Evolutionary conservation across 2,888 invertebrate species (phyloP).

Genomic region (Ectemnius lituratus): DNA sequence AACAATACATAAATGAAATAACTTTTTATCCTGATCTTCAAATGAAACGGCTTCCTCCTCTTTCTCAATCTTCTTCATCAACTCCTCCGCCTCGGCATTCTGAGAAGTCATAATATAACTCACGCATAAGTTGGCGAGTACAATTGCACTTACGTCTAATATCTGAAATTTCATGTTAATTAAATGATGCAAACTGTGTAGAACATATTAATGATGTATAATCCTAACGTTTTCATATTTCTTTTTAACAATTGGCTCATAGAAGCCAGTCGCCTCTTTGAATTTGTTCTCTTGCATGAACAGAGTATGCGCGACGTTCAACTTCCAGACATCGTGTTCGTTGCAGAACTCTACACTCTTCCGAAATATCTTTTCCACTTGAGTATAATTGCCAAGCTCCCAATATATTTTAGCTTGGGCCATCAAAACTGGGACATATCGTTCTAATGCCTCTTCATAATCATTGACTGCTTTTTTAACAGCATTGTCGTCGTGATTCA

Average conservation of each 20-base stretch:
- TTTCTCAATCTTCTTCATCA: conserved; percentile 99
- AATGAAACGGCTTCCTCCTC: conserved; percentile 96
- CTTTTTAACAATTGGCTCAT: conserved; percentile 97
- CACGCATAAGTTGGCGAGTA: conserved; percentile 98
- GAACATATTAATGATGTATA: background rate
- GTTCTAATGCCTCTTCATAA: conserved; percentile 93
- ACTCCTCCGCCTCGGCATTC: conserved; percentile 98
- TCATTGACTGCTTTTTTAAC: conserved; percentile 94
- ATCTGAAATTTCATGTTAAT: conserved; percentile 80
- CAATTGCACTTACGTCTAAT: conserved; percentile 96
- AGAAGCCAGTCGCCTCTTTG: conserved; percentile 98
- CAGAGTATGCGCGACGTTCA: conserved; percentile 98
- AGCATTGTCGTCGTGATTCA: conserved; percentile 92
- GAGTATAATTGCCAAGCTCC: conserved; percentile 96
- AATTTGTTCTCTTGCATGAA: conserved; percentile 99
- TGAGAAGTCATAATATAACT: conserved; percentile 99
- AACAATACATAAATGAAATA: conserved; percentile 97
- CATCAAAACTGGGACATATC: conserved; percentile 99
- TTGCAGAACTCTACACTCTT: conserved; percentile 99
- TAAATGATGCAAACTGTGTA: background rate
- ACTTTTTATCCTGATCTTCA: conserved; percentile 95
- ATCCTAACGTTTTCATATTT: conserved; percentile 88
- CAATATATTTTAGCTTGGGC: conserved; percentile 99
- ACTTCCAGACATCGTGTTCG: conserved; percentile 97
- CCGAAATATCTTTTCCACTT: conserved; percentile 97